Conservation (phyloP, 2,797 vertebrate species). For the Argentina silus region DNA sequence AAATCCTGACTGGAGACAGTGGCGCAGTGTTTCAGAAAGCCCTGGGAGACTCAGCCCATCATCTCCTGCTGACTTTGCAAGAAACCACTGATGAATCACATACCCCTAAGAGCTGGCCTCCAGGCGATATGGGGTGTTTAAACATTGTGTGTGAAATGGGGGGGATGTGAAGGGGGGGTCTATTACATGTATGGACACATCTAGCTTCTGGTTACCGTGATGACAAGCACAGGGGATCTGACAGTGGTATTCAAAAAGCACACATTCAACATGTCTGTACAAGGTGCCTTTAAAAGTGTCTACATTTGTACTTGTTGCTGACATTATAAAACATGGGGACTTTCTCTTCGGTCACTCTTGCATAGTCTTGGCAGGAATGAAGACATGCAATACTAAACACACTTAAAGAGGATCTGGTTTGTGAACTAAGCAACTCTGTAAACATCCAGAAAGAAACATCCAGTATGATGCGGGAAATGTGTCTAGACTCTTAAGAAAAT, state of each 20-base stretch:
- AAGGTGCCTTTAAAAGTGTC: conserved; percentile 34
- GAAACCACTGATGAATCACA: conserved; percentile 33
- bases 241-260: conserved; percentile 55
- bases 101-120: conserved; percentile 23
- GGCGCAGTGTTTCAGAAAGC: conserved; percentile 1
- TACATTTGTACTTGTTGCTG: conserved; percentile 28
- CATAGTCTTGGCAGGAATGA: background rate
- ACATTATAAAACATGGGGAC: background rate
- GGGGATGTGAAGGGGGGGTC: background rate
- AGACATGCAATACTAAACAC: background rate
- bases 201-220: conserved; percentile 56
- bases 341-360: background rate
- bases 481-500: conserved; percentile 37
- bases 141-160: conserved; percentile 24
- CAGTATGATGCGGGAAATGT: conserved; percentile 40
- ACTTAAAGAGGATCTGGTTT: background rate
- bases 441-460: conserved; percentile 16
- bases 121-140: conserved; percentile 20
- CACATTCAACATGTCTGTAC: conserved; percentile 46
- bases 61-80: conserved; percentile 61
- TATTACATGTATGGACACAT: conserved; percentile 65
- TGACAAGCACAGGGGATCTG: conserved; percentile 55
- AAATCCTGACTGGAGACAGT: conserved; percentile 47
- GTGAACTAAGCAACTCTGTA: background rate
- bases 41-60: conserved; percentile 28